Evolutionary conservation across 1,140 invertebrate genomes (phyloP).

Genomic region (Homalodisca vitripennis): DNA sequence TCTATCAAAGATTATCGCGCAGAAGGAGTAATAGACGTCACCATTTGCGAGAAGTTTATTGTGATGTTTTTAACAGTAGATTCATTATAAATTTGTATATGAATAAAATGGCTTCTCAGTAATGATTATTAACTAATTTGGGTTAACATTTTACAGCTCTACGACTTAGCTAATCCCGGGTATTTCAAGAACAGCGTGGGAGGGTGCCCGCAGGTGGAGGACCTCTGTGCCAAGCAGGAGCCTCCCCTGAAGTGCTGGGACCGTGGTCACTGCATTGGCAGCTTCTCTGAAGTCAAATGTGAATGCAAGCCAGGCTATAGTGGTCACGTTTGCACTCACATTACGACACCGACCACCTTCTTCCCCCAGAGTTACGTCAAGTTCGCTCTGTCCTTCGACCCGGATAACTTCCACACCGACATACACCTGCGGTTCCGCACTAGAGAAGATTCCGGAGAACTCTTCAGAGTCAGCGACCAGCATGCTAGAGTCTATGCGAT

Average conservation of each 20-base stretch:
- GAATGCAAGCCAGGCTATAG: slow-evolving; percentile 91
- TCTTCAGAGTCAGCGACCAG: slow-evolving; percentile 90
- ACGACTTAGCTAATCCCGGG: slow-evolving; percentile 87
- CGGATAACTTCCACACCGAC: slow-evolving; percentile 88
- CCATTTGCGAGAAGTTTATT: too few species aligned
- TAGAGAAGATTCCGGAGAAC: slow-evolving; percentile 85
- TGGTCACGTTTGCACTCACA: slow-evolving; percentile 79
- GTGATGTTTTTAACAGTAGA: too few species aligned
- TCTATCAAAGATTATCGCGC: too few species aligned
- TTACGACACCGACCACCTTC: slow-evolving; percentile 87
- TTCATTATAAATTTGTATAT: too few species aligned
- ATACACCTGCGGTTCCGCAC: slow-evolving; percentile 92
- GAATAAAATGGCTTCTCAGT: too few species aligned
- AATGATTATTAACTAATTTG: neutral
- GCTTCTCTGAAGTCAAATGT: slow-evolving; percentile 82
- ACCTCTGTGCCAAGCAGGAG: slow-evolving; percentile 78
- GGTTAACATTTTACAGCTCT: slow-evolving; percentile 55
- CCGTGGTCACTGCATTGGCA: slow-evolving; percentile 89
- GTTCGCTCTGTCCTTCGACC: slow-evolving; percentile 92
- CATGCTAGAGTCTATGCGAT: slow-evolving; percentile 94
- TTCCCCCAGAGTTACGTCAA: slow-evolving; percentile 92
- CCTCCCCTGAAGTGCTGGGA: slow-evolving; percentile 81
- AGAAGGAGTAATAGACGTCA: too few species aligned
- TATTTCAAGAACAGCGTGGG: slow-evolving; percentile 78
- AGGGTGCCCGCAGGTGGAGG: slow-evolving; percentile 88